phyloP scores from a whole-genome alignment of 2,888 invertebrate genomes.

The Ernsta delagoae region DNA sequence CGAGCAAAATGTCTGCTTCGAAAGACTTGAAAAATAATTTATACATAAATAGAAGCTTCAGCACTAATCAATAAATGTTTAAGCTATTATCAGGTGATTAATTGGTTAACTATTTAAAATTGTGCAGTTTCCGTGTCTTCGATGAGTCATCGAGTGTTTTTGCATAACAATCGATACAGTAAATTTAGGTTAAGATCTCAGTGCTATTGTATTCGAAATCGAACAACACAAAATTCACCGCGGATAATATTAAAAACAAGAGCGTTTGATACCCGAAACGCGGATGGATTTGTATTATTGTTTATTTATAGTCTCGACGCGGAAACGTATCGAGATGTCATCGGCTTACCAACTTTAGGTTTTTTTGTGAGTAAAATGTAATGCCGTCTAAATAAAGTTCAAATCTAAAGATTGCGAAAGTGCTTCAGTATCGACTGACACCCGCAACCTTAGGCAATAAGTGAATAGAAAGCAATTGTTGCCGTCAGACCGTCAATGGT shows the following conservation, averaged over 20 bases:
- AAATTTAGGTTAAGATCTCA: slow-evolving; percentile 82
- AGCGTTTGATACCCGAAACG: slow-evolving; percentile 23
- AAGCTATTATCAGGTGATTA: slow-evolving; percentile 72
- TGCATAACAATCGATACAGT: slow-evolving; percentile 83
- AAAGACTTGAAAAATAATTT: slow-evolving; percentile 70
- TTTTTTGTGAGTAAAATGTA: slow-evolving; percentile 71
- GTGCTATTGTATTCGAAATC: slow-evolving; percentile 71
- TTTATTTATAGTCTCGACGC: slow-evolving; percentile 79
- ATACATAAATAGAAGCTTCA: slow-evolving; percentile 63
- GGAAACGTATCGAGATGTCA: slow-evolving; percentile 79
- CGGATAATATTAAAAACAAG: slow-evolving; percentile 30
- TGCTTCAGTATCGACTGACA: slow-evolving; percentile 72
- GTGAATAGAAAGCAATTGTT: slow-evolving; percentile 76
- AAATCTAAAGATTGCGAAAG: slow-evolving; percentile 76
- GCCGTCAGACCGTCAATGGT: slow-evolving; percentile 66
- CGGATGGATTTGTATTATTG: slow-evolving; percentile 59
- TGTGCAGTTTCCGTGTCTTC: slow-evolving; percentile 56
- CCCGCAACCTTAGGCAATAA: slow-evolving; percentile 72
- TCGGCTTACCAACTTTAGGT: slow-evolving; percentile 63
- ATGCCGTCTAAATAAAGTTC: slow-evolving; percentile 64
- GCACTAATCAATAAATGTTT: slow-evolving; percentile 58
- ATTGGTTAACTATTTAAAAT: slow-evolving; percentile 48
- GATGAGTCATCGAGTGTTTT: slow-evolving; percentile 77
- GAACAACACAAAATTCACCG: slow-evolving; percentile 63
- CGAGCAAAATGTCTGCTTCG: slow-evolving; percentile 79